Evolutionary conservation across 2,888 invertebrate species (phyloP).

Genomic region (Eumacrocentrus americanus): DNA sequence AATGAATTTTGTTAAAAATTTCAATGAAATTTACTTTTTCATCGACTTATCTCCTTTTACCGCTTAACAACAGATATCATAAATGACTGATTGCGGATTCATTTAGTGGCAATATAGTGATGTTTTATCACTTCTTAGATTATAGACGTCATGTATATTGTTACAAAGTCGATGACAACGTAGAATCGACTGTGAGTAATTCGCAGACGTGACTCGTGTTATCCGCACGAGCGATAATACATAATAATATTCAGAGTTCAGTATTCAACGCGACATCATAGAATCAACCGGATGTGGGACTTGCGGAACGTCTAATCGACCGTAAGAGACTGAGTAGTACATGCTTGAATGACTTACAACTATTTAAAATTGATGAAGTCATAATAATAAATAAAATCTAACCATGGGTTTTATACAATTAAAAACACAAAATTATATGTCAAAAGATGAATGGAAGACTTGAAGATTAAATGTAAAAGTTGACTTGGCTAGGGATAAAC

Average conservation of each 20-base stretch:
- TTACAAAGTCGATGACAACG: background rate
- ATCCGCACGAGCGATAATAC: background rate
- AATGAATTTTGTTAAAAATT: no score
- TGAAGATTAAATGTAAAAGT: background rate
- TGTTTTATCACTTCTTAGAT: background rate
- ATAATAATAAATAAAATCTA: no score
- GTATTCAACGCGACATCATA: slow-evolving; percentile 10
- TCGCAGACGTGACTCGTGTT: slow-evolving; percentile 6
- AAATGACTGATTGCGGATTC: no score
- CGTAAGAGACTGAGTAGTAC: slow-evolving; percentile 7
- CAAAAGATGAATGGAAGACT: no score
- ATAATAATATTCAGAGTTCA: slow-evolving; percentile 5
- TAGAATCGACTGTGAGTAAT: slow-evolving; percentile 2
- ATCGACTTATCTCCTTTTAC: no score
- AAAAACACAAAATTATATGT: no score
- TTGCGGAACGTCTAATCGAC: slow-evolving; percentile 15
- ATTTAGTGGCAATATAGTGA: background rate
- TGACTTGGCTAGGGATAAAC: background rate
- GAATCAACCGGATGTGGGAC: slow-evolving; percentile 23
- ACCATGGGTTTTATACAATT: no score
- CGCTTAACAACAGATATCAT: no score
- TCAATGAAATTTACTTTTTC: no score
- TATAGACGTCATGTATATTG: no score
- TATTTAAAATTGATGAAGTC: slow-evolving; percentile 1
- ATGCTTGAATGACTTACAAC: slow-evolving; percentile 10